These are phyloP conservation scores for Acronicta leporina DNA, from an alignment of 2,888 invertebrate species.

Conservation along the genomic window DNA sequence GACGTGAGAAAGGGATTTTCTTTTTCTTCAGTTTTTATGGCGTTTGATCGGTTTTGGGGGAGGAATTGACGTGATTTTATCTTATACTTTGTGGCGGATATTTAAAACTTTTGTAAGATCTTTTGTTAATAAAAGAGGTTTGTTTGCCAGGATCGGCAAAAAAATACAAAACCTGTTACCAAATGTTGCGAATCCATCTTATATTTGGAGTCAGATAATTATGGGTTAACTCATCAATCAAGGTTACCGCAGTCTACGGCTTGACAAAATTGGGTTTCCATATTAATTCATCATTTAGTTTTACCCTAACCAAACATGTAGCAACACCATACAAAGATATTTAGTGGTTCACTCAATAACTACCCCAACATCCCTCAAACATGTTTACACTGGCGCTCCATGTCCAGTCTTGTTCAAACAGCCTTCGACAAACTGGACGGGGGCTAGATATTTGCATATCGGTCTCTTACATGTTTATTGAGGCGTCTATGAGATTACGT, in stretches of 20 bases:
- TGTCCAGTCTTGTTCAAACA: constrained; percentile 55
- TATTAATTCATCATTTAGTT: background rate
- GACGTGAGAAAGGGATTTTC: constrained; percentile 73
- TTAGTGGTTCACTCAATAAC: constrained; percentile 49
- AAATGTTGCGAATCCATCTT: no score
- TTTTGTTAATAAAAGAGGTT: no score
- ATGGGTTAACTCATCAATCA: background rate
- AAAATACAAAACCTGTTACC: no score
- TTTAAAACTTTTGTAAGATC: no score
- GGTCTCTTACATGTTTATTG: constrained; percentile 66
- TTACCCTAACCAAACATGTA: constrained; percentile 22
- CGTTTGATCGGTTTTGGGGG: constrained; percentile 59
- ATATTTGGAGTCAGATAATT: background rate
- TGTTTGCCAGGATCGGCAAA: no score
- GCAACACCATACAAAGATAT: constrained; percentile 43
- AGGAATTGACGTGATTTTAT: constrained; percentile 33
- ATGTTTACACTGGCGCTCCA: constrained; percentile 56
- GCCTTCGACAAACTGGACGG: constrained; percentile 49
- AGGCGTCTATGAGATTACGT: constrained; percentile 57
- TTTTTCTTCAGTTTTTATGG: constrained; percentile 53
- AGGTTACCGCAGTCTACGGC: background rate
- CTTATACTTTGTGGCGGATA: constrained; percentile 8
- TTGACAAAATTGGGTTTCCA: background rate
- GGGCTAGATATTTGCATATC: constrained; percentile 61
- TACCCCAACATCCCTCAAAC: constrained; percentile 44